Conservation (phyloP, 1,140 invertebrate genomes). For the Neodiprion virginianus region DNA sequence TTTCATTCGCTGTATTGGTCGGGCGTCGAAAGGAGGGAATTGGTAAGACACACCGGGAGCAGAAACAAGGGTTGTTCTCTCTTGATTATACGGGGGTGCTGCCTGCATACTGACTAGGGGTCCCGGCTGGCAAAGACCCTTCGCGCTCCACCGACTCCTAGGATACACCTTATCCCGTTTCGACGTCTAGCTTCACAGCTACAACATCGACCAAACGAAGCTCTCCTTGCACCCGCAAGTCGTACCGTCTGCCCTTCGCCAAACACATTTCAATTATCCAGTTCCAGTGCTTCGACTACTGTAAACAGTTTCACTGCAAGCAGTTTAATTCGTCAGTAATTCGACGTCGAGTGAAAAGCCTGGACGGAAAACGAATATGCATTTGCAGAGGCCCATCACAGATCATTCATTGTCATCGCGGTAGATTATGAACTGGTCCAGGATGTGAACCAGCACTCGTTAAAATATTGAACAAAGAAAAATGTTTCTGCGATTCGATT, state of each 20-base stretch:
- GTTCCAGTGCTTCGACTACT: no score
- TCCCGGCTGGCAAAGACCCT: background rate
- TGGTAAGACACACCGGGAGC: background rate
- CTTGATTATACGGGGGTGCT: constrained; percentile 7
- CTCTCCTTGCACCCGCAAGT: background rate
- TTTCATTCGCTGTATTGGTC: background rate
- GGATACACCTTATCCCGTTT: background rate
- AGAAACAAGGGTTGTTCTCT: constrained; percentile 7
- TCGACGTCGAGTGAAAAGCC: no score
- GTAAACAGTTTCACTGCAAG: no score
- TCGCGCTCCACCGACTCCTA: background rate
- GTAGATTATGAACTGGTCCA: no score
- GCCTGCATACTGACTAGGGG: constrained; percentile 6
- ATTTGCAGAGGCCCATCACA: no score
- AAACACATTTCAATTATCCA: constrained; percentile 3
- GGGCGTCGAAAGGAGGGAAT: background rate
- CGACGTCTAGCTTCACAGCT: background rate
- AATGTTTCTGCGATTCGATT: no score
- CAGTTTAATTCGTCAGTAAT: no score
- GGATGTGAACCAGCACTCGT: no score
- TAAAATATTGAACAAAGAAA: no score
- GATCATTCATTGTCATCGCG: no score
- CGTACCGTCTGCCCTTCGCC: background rate
- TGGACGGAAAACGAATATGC: no score
- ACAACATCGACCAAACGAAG: background rate